Evolutionary conservation across 2,797 vertebrate species (phyloP).

Genomic region (Sphenopsis melanotis): DNA sequence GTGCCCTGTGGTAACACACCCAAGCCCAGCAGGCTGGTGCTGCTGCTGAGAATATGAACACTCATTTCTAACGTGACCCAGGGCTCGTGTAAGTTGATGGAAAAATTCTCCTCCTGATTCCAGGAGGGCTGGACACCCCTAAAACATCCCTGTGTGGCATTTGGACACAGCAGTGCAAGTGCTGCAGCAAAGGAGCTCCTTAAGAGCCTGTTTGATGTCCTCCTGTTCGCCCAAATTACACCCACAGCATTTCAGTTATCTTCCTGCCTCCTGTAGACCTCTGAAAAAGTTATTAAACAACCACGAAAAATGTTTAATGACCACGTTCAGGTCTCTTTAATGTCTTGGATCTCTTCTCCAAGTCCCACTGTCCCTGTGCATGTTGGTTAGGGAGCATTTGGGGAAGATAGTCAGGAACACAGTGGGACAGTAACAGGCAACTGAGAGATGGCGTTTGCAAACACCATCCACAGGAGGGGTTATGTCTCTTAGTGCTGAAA

Average conservation of each 20-base stretch:
- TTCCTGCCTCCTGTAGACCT: background rate
- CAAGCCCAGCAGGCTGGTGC: background rate
- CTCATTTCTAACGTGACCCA: background rate
- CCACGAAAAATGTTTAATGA: background rate
- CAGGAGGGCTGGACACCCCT: background rate
- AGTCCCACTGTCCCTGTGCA: background rate
- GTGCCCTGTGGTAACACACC: background rate
- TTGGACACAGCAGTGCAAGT: background rate
- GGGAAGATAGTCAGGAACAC: background rate
- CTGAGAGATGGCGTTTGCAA: background rate
- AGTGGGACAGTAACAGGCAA: background rate
- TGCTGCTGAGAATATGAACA: background rate
- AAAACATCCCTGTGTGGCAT: background rate
- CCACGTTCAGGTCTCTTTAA: background rate
- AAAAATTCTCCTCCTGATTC: background rate
- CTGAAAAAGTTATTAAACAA: background rate
- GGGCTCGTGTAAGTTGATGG: background rate
- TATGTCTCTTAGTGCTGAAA: background rate
- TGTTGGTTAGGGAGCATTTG: background rate
- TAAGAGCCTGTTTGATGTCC: background rate
- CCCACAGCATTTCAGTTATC: background rate
- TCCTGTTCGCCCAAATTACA: background rate
- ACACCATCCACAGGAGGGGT: background rate
- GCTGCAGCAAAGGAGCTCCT: background rate
- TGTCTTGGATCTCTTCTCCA: background rate